Conservation (phyloP, 2,797 vertebrate genomes). For the Artibeus lituratus region DNA sequence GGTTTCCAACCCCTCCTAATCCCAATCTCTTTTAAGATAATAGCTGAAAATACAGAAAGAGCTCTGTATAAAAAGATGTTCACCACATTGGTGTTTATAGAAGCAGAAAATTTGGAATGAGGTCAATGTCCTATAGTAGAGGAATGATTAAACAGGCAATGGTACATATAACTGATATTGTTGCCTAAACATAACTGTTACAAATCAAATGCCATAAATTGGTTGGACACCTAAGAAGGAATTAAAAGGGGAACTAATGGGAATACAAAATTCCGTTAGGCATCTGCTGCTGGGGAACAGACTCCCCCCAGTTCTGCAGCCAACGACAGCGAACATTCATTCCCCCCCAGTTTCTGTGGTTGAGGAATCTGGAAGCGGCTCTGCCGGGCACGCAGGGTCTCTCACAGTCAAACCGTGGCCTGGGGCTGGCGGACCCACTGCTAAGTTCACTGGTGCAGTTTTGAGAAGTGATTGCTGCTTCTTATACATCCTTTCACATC, state of each 20-base stretch:
- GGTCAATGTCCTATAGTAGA: neutral
- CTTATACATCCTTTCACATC: neutral
- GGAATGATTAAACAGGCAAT: neutral
- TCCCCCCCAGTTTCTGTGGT: neutral
- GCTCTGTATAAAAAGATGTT: neutral
- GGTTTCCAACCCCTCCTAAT: neutral
- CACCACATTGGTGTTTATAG: neutral
- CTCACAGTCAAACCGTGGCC: neutral
- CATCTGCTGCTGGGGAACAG: neutral
- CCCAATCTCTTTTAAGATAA: neutral
- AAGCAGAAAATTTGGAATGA: neutral
- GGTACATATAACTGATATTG: neutral
- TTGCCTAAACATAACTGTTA: neutral
- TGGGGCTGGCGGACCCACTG: neutral
- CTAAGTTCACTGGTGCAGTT: rapidly evolving
- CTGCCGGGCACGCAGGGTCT: too few relatives aligned
- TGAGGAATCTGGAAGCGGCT: neutral
- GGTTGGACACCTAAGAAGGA: neutral
- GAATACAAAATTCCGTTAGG: neutral
- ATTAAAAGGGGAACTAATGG: neutral
- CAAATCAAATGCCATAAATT: neutral
- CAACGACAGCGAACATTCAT: neutral
- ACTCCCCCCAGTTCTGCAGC: neutral
- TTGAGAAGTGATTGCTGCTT: neutral
- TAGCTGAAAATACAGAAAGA: neutral